These are phyloP conservation scores for Himantopus leucocephalus DNA, from an alignment of 2,113 vertebrate species.

Conservation along the genomic window DNA sequence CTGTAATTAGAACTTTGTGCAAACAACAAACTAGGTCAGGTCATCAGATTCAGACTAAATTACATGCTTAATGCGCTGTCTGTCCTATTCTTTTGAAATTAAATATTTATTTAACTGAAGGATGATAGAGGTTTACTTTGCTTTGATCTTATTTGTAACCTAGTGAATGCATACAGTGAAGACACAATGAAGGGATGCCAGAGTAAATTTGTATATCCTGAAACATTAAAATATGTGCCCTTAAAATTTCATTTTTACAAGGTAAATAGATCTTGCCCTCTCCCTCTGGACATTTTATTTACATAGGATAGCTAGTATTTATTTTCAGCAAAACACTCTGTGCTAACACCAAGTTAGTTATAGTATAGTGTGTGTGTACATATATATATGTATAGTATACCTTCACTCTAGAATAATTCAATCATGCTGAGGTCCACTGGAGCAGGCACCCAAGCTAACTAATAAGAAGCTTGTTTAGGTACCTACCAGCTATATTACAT, in stretches of 20 bases:
- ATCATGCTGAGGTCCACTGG: not conserved
- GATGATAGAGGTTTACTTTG: not conserved
- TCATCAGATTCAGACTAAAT: not conserved
- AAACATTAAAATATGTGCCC: not conserved
- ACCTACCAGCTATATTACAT: not conserved
- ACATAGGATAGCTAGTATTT: not conserved
- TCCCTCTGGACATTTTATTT: not conserved
- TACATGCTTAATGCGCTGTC: not conserved
- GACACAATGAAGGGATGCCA: not conserved
- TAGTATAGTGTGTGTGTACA: not conserved
- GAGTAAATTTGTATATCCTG: not conserved
- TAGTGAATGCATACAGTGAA: not conserved
- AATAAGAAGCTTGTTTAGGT: not conserved
- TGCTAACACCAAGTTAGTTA: not conserved
- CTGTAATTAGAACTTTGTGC: not conserved
- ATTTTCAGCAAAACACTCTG: not conserved
- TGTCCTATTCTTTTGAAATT: conserved; percentile 3
- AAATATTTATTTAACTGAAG: conserved; percentile 31
- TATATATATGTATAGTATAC: not conserved
- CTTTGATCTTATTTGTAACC: conserved; percentile 45
- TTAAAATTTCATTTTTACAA: not conserved
- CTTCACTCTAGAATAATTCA: not conserved
- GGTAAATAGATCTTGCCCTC: not conserved
- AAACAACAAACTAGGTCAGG: conserved; percentile 29
- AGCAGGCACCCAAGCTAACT: not conserved